Evolutionary conservation across 1,140 invertebrate species (phyloP).

Genomic region (Leptoteleia sp.): DNA sequence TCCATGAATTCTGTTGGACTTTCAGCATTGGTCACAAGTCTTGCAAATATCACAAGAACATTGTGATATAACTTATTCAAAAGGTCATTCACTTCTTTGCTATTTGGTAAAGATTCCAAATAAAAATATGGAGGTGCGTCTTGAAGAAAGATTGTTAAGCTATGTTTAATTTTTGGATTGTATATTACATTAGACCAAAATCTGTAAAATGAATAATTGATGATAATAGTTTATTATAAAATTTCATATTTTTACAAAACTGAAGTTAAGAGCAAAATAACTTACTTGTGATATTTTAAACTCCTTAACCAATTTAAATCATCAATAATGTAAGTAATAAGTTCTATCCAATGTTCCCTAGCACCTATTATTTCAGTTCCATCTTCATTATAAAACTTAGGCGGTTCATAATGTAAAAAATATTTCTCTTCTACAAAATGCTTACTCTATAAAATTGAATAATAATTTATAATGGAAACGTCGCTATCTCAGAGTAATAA

Average conservation of each 20-base stretch:
- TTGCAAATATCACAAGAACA: slow-evolving; percentile 86
- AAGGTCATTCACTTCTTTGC: slow-evolving; percentile 76
- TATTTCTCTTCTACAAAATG: slow-evolving; percentile 74
- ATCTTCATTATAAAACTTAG: slow-evolving; percentile 68
- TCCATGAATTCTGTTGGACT: slow-evolving; percentile 85
- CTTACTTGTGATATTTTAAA: slow-evolving; percentile 80
- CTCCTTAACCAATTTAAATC: slow-evolving; percentile 83
- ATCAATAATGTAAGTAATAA: slow-evolving; percentile 80
- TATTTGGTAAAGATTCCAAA: slow-evolving; percentile 78
- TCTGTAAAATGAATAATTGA: slow-evolving; percentile 81
- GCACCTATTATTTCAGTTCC: slow-evolving; percentile 77
- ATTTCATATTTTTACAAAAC: slow-evolving; percentile 8
- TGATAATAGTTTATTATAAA: no score
- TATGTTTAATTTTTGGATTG: slow-evolving; percentile 85
- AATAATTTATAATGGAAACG: no score
- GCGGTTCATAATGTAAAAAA: slow-evolving; percentile 76
- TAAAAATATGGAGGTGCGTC: slow-evolving; percentile 87
- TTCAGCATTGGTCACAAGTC: slow-evolving; percentile 89
- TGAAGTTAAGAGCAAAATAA: slow-evolving; percentile 5
- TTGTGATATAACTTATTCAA: slow-evolving; percentile 83
- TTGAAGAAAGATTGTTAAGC: slow-evolving; percentile 87
- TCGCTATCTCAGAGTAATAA: no score
- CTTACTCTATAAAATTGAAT: slow-evolving; percentile 69
- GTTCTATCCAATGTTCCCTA: slow-evolving; percentile 83
- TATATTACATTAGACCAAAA: slow-evolving; percentile 92